Evolutionary conservation across 2,888 invertebrate species (phyloP).

Genomic region (Nineta flava): DNA sequence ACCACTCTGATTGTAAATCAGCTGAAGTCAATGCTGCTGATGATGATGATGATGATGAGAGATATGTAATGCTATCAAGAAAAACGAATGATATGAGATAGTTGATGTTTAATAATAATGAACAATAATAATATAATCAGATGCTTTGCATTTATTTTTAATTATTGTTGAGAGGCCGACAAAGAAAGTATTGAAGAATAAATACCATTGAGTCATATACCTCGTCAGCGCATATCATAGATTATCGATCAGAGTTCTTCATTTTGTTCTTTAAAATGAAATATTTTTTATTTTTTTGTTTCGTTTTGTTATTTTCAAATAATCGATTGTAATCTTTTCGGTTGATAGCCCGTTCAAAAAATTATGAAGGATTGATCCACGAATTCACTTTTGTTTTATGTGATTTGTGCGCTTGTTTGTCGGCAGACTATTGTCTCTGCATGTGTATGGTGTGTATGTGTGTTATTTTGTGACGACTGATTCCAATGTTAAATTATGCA

Average conservation of each 20-base stretch:
- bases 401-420: too few species aligned
- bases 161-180: slow-evolving; percentile 8
- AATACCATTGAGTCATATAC: slow-evolving; percentile 7
- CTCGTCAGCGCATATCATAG: background rate
- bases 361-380: background rate
- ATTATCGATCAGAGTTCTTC: background rate
- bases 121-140: background rate
- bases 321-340: slow-evolving; percentile 7
- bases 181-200: slow-evolving; percentile 7
- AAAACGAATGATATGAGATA: background rate
- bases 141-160: slow-evolving; percentile 8
- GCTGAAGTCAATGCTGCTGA: background rate
- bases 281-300: background rate
- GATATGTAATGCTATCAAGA: background rate
- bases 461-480: too few species aligned
- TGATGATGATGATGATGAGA: background rate
- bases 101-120: background rate
- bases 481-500: too few species aligned
- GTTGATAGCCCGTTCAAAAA: slow-evolving; percentile 4
- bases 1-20: background rate
- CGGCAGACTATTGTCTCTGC: too few species aligned
- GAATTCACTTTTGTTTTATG: too few species aligned
- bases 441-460: too few species aligned
- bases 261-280: background rate
- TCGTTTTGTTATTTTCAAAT: slow-evolving; percentile 2